These are phyloP conservation scores for Eudyptes chrysolophus DNA, from an alignment of 2,113 vertebrate species.

Conservation along the genomic window DNA sequence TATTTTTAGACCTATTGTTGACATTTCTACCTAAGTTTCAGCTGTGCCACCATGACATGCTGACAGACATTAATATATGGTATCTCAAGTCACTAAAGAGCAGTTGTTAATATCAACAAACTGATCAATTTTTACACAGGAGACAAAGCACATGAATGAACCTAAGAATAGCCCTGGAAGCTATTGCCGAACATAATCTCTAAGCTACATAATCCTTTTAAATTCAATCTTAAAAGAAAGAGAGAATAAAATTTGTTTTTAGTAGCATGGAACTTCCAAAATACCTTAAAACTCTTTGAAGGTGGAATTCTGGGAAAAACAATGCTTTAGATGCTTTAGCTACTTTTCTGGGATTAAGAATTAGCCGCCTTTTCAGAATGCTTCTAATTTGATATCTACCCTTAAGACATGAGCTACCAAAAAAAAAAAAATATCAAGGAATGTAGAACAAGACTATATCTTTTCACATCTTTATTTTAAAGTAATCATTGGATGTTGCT, in stretches of 20 bases:
- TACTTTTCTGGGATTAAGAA: neutral
- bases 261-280: neutral
- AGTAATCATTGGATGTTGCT: neutral
- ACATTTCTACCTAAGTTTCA: constrained; percentile 29
- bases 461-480: neutral
- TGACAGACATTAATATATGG: neutral
- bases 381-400: neutral
- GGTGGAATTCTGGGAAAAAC: neutral
- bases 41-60: neutral
- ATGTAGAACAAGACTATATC: neutral
- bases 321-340: neutral
- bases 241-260: neutral
- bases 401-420: neutral
- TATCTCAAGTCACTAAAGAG: neutral
- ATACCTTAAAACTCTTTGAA: neutral
- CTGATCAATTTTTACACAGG: neutral
- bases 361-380: neutral
- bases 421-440: neutral
- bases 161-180: neutral
- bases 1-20: constrained; percentile 37
- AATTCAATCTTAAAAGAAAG: neutral
- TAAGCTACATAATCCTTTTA: neutral
- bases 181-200: neutral
- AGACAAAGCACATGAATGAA: neutral
- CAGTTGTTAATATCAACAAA: neutral